A percentile compares a stretch with the other conserved stretches of the same genome.
phyloP scores from a whole-genome alignment of 2,797 vertebrate genomes.

The Semaprochilodus insignis region DNA sequence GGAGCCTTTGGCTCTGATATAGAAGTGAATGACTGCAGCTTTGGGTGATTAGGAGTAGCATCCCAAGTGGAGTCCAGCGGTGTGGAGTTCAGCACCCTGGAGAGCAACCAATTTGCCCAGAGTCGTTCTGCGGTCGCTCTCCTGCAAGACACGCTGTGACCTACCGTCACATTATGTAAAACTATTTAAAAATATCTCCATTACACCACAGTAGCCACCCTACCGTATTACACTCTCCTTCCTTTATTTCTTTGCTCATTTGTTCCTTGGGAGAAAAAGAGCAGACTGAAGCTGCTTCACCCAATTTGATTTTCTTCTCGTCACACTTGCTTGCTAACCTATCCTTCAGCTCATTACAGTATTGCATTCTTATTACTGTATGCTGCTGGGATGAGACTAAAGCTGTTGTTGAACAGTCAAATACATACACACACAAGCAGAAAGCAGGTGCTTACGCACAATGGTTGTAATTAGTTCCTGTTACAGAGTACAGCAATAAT shows the following conservation, averaged over 20 bases:
- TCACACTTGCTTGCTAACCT: not conserved
- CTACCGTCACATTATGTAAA: not conserved
- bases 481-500: conserved; percentile 39
- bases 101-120: not conserved
- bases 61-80: not conserved
- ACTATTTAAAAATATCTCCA: not conserved
- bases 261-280: not conserved
- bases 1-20: not conserved
- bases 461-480: conserved; percentile 49
- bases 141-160: not conserved
- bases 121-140: not conserved
- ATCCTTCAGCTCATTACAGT: not conserved
- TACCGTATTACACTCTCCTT: not conserved
- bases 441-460: conserved; percentile 48
- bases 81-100: not conserved
- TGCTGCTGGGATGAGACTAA: not conserved
- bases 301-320: not conserved
- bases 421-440: not conserved
- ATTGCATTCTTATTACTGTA: conserved; percentile 9
- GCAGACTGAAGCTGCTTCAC: not conserved
- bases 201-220: not conserved
- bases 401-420: not conserved
- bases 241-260: not conserved
- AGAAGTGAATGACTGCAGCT: not conserved
- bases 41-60: not conserved